A percentile compares a stretch with the other conserved stretches of the same genome.
Evolutionary conservation across 2,113 vertebrate genomes (phyloP).

Genomic region (Phainopepla nitens): DNA sequence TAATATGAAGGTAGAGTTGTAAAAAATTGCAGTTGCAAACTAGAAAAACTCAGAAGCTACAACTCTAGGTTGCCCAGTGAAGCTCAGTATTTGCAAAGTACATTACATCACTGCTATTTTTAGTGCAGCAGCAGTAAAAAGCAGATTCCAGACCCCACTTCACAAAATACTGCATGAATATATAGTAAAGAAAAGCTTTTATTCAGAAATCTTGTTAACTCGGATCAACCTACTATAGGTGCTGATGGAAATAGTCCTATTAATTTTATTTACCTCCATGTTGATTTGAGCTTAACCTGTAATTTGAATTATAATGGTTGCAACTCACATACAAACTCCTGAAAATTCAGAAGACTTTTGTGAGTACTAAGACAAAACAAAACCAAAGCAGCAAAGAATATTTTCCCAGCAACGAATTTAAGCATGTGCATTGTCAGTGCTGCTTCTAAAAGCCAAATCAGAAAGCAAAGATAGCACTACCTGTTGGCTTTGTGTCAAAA

Average conservation of each 20-base stretch:
- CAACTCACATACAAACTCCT: neutral
- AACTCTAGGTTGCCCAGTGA: neutral
- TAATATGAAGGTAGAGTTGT: neutral
- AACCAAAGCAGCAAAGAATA: neutral
- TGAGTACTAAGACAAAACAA: neutral
- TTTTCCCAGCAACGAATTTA: neutral
- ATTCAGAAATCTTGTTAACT: neutral
- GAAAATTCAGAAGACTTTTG: neutral
- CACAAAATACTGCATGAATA: neutral
- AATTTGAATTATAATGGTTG: neutral
- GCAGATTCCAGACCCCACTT: neutral
- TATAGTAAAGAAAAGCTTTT: neutral
- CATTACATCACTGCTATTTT: slow-evolving; percentile 2
- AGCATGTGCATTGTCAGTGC: neutral
- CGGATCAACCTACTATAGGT: neutral
- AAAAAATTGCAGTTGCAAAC: neutral
- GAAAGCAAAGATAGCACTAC: neutral
- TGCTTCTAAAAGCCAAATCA: neutral
- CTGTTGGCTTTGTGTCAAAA: neutral
- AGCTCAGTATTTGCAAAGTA: neutral
- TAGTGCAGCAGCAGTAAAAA: neutral
- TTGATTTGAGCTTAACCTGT: neutral
- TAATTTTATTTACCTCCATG: neutral
- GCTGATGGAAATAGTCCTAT: neutral
- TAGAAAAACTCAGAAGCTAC: neutral